Evolutionary conservation across 2,888 invertebrate genomes (phyloP), one percentile per base, ranked within the genome.

Genomic region (Protophormia terraenovae): DNA sequence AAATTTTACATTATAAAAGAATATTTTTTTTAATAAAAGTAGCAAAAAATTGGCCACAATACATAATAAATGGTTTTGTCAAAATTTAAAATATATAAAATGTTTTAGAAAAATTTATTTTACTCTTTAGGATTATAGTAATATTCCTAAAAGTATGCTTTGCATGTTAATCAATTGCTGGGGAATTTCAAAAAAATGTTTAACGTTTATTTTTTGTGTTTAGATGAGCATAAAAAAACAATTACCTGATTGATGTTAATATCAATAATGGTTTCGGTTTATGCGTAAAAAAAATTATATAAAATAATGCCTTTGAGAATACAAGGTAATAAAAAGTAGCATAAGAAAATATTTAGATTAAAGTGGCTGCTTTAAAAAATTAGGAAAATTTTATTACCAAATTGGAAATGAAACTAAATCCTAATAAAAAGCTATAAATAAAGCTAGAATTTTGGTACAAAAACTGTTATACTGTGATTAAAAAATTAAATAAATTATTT

Each of bases 141-240:
- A 66, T 58, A 41, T 19, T 16, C 55, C 71, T 29, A 24, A 72
- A 58, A 58, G 58, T 58, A 58, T 72, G 27, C 19, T 72, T 55
- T 58, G 5, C 10, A 58, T 27, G 41, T 72, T 41, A 58, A 71
- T 71, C 53, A 55, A 35, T 53, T 71, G 19, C 16, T 6, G 19
- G n/a, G 47, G 10, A 47, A 47, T 67, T 47, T n/a, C n/a, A n/a
- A n/a, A 7, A 29, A 32, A n/a, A 29, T 16, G n/a, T 6, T 3
- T 32, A 47, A 58, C 7, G 29, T 29, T n/a, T 2, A 47, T 29
- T 12, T 22, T 53, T 22, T 53, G 12, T 53, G 24, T 53, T 22
- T 53, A 24, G 4, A 8, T 16, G 7, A 41, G 8, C 16, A 47
- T 7, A 47, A 19, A 24, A 53, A 58, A 58, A 58, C 58, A 58